Base-by-base conservation (phyloP, 2,888 invertebrate genomes). In the Cabera pusaria region DNA sequence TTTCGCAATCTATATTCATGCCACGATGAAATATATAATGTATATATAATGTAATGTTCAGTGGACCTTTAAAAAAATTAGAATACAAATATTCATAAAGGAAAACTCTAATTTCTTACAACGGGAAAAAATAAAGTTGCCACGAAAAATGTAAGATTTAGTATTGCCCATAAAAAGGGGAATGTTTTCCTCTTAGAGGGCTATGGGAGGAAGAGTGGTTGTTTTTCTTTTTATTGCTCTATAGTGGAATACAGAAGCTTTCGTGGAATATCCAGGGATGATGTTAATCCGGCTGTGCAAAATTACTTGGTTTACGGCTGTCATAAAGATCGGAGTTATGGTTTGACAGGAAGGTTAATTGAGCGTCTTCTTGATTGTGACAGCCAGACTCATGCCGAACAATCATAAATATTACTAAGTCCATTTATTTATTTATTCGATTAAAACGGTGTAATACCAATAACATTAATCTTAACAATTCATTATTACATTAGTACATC, bases 251-350 rank as follows among this genome's bases (percentile, higher is more conserved):
- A 21, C 33, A 42, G 28, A 43, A 45, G 45, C 36, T 45, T 43
- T 21, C 21, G 7, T n/a, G 35, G 34, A 22, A 37, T 40, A 44
- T 24, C 29, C 20, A 6, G 23, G 40, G 10, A 23, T 49, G 32
- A 46, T 46, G 44, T 24, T 42, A 44, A 37, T 18, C 32, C 36
- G 8, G 16, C 34, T 24, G 35, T 36, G 25, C 22, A 14, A 18
- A 39, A 45, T 29, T 19, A 26, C 33, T 29, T 39, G 29, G 32
- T 44, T 49, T 52, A 49, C 39, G 39, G 38, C 36, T 18, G 44
- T 31, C 37, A 47, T 52, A 44, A 46, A 46, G 21, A 31, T 23
- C 6, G 4, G 29, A 20, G 16, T 16, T 20, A 17, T 24, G 25
- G 11, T 16, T 9, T 14, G 2, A 18, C 19, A 12, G 9, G 7